A percentile compares a stretch with the other conserved stretches of the same genome.
phyloP scores from a whole-genome alignment of 1,140 invertebrate genomes.

The Saccostrea cuccullata region DNA sequence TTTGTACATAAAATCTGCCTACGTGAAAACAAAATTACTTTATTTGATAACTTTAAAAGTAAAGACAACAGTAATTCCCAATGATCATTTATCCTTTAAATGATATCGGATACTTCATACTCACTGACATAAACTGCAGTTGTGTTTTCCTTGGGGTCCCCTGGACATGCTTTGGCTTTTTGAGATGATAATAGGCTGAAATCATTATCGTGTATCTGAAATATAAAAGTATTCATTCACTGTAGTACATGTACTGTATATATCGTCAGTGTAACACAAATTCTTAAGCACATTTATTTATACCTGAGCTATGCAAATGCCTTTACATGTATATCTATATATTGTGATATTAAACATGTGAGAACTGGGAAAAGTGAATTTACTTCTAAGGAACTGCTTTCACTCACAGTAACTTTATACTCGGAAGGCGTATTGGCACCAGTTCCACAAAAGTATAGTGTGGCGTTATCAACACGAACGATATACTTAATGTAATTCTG shows the following conservation, averaged over 20 bases:
- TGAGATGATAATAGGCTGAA: background rate
- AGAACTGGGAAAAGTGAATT: background rate
- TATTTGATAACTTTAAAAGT: too few species aligned
- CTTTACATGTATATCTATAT: background rate
- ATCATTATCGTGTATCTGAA: background rate
- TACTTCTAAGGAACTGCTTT: background rate
- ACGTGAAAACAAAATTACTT: too few species aligned
- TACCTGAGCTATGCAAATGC: background rate
- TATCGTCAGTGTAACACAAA: too few species aligned
- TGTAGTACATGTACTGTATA: too few species aligned
- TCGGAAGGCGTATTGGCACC: conserved; percentile 61
- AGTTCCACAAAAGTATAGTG: conserved; percentile 62
- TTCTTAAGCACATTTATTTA: background rate
- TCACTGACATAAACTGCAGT: conserved; percentile 66
- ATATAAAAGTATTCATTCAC: background rate
- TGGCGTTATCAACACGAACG: background rate
- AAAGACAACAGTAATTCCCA: too few species aligned
- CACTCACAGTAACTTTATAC: conserved; percentile 63
- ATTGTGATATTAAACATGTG: background rate
- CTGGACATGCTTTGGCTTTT: conserved; percentile 58
- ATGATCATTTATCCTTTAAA: background rate
- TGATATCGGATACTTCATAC: background rate
- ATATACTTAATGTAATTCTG: conserved; percentile 63
- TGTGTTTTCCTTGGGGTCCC: conserved; percentile 67
- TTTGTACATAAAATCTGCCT: too few species aligned